These are phyloP conservation scores for Zaprionus ornatus DNA, from an alignment of 1,140 invertebrate species.

Conservation along the genomic window DNA sequence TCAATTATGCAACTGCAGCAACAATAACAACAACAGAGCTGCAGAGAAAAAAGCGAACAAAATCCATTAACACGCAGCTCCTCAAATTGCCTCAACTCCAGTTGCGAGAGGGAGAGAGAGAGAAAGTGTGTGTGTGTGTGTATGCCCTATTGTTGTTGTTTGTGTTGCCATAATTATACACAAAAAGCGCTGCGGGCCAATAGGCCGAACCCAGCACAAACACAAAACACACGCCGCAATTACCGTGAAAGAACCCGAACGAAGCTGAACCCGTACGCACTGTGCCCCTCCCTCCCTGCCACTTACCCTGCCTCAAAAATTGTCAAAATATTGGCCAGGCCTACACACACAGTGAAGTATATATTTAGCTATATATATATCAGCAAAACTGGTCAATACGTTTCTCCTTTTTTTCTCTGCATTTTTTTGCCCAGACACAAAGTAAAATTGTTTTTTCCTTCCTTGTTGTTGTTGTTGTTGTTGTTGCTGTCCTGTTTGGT, in stretches of 20 bases:
- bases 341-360: constrained; percentile 9
- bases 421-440: constrained; percentile 46
- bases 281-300: not conserved
- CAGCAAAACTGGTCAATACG: constrained; percentile 65
- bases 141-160: constrained; percentile 54
- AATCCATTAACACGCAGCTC: constrained; percentile 67
- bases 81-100: constrained; percentile 13
- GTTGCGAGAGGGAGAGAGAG: not conserved
- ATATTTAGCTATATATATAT: constrained; percentile 10
- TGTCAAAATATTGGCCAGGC: constrained; percentile 67
- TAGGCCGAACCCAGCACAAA: constrained; percentile 26
- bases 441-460: constrained; percentile 57
- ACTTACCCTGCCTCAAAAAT: constrained; percentile 44
- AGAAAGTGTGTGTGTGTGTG: constrained; percentile 7
- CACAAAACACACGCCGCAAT: constrained; percentile 33
- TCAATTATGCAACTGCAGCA: constrained; percentile 71
- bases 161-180: constrained; percentile 74
- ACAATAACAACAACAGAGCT: constrained; percentile 29
- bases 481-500: constrained; percentile 56
- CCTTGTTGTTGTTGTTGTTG: not conserved
- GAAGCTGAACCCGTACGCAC: not conserved
- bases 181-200: constrained; percentile 60
- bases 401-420: constrained; percentile 33
- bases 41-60: constrained; percentile 20
- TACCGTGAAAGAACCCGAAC: not conserved